Conservation (phyloP, 1,140 invertebrate genomes). For the Pseudomyrmex sp. region DNA sequence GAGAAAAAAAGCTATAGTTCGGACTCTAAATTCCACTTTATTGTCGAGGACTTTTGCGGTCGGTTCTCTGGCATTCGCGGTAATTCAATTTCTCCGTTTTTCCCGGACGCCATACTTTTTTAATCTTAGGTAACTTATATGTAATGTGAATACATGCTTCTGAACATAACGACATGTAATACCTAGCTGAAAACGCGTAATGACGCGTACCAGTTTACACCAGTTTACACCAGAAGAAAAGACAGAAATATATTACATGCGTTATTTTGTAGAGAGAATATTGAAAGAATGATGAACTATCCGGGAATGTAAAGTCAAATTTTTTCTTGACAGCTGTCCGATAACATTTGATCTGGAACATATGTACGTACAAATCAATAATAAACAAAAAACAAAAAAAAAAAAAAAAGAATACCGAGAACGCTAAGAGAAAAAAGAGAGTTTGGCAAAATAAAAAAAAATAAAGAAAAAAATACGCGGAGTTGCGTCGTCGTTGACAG, state of each 20-base stretch:
- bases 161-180: not conserved
- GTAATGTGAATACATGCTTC: constrained; percentile 23
- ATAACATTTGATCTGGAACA: not conserved
- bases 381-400: constrained; percentile 25
- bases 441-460: constrained; percentile 5
- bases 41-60: constrained; percentile 33
- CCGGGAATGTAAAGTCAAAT: constrained; percentile 17
- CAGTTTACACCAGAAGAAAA: constrained; percentile 6
- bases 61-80: constrained; percentile 21
- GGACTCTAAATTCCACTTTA: constrained; percentile 35
- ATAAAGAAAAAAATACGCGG: not conserved
- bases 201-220: constrained; percentile 5
- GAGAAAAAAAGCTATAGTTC: constrained; percentile 8
- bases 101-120: constrained; percentile 5
- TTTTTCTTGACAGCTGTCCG: constrained; percentile 1
- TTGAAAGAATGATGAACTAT: not conserved
- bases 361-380: constrained; percentile 38
- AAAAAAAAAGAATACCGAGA: constrained; percentile 16
- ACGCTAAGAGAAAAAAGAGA: not conserved
- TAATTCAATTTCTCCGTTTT: constrained; percentile 59
- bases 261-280: not conserved
- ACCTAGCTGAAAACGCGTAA: not conserved
- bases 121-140: constrained; percentile 11
- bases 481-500: not conserved
- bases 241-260: not conserved